Conservation (phyloP, 2,113 vertebrate species). For the Sinocyclocheilus rhinocerous region DNA sequence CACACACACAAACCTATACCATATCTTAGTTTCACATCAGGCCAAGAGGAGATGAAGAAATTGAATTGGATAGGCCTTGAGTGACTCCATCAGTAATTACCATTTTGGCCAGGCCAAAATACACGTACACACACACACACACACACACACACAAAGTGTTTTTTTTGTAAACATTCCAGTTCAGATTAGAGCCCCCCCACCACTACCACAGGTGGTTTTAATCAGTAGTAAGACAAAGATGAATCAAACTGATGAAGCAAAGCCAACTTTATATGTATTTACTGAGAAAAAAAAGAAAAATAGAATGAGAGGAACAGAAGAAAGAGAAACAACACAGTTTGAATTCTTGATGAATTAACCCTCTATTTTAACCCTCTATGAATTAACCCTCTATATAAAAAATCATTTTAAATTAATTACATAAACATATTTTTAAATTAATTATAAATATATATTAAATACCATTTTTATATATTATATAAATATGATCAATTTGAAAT, state of each 20-base stretch:
- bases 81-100: slow-evolving; percentile 41
- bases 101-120: slow-evolving; percentile 1
- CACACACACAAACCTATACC: slow-evolving; percentile 6
- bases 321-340: not conserved
- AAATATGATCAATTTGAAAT: too few relatives aligned
- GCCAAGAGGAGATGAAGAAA: slow-evolving; percentile 43
- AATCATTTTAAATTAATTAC: too few relatives aligned
- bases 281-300: not conserved
- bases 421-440: too few relatives aligned
- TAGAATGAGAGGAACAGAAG: not conserved
- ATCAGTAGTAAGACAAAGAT: slow-evolving; percentile 28
- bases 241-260: slow-evolving; percentile 6
- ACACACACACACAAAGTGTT: not conserved
- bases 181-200: too few relatives aligned
- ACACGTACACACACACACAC: not conserved
- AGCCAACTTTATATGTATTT: not conserved
- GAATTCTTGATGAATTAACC: too few relatives aligned
- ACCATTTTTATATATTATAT: too few relatives aligned
- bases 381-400: too few relatives aligned
- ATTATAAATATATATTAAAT: too few relatives aligned
- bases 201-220: not conserved
- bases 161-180: too few relatives aligned
- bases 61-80: slow-evolving; percentile 42
- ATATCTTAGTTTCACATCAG: slow-evolving; percentile 34
- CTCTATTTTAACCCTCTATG: too few relatives aligned